Base-by-base conservation (phyloP, 1,140 invertebrate species). In the Drosophila setifemur region DNA sequence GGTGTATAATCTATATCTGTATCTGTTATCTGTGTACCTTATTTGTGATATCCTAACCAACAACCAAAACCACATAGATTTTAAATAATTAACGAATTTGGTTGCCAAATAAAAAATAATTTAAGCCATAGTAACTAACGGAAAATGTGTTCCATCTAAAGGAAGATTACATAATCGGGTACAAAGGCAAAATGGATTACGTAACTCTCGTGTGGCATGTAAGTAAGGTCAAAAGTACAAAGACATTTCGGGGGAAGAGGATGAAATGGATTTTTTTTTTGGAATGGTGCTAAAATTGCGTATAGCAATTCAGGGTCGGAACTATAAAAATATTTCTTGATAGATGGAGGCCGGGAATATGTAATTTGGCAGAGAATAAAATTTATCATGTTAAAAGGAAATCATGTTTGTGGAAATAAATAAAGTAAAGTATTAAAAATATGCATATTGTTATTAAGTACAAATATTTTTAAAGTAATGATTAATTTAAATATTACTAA, bases 41-140 rank as follows among this genome's bases (percentile, higher is more conserved):
- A 81, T 86, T 86, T 86, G 81, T 86, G 81, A 86, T 86, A 86
- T 86, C 72, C 67, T 81, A 81, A 81, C 68, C 70, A 44, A 72
- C 66, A 53, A 57, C 29, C n/a, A n/a, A n/a, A 58, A 75, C 33
- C 49, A 44, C 54, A 25, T 47, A 64, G 19, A 42, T 68, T 40
- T 49, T 33, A 70, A 50, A 54, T 33, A 70, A 50, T 42, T 29
- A 67, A 63, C 37, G 18, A 55, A 45, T 60, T 64, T 81, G 68
- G 61, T 75, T 74, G 26, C 18, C n/a, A 53, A 54, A 55, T 48
- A 52, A 55, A 29, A 73, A 18, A 53, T 73, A 66, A 64, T 49
- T 48, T 35, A 57, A 66, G 25, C 11, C 48, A 55, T 19, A 12
- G 28, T 25, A 42, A 69, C 26, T 39, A 60, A 58, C 40, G 7